Evolutionary conservation across 2,113 vertebrate genomes (phyloP).

Genomic region (Epinephelus cyanopodus): DNA sequence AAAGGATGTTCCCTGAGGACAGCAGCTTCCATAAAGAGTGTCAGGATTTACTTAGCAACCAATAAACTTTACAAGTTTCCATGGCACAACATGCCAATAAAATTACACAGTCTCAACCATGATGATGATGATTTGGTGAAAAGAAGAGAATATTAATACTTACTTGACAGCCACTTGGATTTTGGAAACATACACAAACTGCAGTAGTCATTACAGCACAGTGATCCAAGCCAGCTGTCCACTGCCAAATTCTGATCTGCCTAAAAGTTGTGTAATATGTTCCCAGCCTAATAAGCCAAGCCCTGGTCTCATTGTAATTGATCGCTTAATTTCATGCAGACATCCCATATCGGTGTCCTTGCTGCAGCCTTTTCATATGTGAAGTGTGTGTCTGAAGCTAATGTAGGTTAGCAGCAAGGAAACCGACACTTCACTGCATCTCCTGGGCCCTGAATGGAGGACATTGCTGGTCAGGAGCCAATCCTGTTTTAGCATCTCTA

Average conservation of each 20-base stretch:
- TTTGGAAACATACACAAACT: neutral
- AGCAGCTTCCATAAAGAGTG: neutral
- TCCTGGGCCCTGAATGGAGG: constrained; percentile 76
- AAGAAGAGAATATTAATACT: neutral
- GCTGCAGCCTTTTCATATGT: constrained; percentile 20
- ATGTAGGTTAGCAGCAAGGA: constrained; percentile 77
- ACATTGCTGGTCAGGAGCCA: constrained; percentile 83
- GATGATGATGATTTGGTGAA: neutral
- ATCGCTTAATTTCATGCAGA: constrained; percentile 1
- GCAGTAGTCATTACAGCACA: neutral
- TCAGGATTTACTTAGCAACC: too few species aligned
- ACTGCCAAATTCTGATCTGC: constrained; percentile 9
- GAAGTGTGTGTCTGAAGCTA: constrained; percentile 46
- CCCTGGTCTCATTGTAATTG: neutral
- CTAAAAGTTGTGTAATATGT: neutral
- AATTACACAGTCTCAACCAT: neutral
- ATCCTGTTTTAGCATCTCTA: constrained; percentile 78
- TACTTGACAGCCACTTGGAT: neutral
- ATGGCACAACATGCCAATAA: neutral
- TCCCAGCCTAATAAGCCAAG: neutral
- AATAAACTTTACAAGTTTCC: too few species aligned
- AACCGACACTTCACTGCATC: constrained; percentile 69
- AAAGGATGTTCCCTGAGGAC: neutral
- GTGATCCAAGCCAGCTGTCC: constrained; percentile 21
- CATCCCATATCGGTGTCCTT: neutral